Evolutionary conservation across 64 coral and sea anemone species (phyloP).

Genomic region (Pachyseris speciosa): DNA sequence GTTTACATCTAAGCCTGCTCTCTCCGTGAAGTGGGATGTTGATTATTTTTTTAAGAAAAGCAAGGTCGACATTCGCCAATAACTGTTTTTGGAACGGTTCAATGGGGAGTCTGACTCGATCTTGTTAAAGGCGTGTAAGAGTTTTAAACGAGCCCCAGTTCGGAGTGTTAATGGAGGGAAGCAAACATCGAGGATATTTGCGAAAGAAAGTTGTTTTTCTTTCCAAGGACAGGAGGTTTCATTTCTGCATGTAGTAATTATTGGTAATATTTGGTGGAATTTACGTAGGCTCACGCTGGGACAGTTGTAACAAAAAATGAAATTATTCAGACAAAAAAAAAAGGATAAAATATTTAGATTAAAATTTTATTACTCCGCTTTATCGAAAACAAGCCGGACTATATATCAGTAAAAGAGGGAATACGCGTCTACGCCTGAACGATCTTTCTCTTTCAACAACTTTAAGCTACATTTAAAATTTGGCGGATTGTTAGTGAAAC

Average conservation of each 20-base stretch:
- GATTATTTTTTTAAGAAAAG: conserved; percentile 32
- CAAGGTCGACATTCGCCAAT: neutral
- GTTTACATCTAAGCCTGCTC: conserved; percentile 54
- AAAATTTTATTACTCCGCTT: conserved; percentile 38
- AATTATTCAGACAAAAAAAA: conserved; percentile 50
- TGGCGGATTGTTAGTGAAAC: neutral
- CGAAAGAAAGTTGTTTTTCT: neutral
- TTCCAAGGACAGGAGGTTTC: neutral
- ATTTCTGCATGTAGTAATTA: conserved; percentile 45
- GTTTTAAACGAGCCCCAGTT: neutral
- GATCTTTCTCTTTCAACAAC: neutral
- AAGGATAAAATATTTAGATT: conserved; percentile 39
- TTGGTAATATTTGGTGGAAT: conserved; percentile 41
- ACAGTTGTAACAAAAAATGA: conserved; percentile 42
- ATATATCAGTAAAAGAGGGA: conserved; percentile 1
- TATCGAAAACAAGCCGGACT: neutral
- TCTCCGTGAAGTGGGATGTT: conserved; percentile 50
- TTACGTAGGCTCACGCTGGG: conserved; percentile 32
- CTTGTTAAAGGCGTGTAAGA: neutral
- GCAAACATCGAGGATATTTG: neutral
- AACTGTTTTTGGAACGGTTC: conserved; percentile 15
- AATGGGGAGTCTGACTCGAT: conserved; percentile 9
- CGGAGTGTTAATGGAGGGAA: neutral
- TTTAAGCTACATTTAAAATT: neutral
- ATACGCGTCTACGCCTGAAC: neutral